Conservation (phyloP, 1,140 invertebrate genomes). For the Drosophila equinoxialis region DNA sequence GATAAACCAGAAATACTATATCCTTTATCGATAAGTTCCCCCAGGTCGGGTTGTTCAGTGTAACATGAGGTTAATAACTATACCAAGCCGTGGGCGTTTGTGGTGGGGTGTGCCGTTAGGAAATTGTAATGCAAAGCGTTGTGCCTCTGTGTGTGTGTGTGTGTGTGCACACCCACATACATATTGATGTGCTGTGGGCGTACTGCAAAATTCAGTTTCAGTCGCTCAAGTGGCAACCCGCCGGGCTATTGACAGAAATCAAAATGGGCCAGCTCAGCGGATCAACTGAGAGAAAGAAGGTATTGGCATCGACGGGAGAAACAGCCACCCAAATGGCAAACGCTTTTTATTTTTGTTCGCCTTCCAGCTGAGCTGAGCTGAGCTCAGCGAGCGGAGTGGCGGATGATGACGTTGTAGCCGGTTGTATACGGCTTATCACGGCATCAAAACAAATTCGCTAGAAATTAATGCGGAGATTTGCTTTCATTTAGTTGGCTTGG, state of each 20-base stretch:
- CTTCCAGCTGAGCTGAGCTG: slow-evolving; percentile 23
- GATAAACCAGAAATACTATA: no score
- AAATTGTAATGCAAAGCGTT: slow-evolving; percentile 76
- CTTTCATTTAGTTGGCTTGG: slow-evolving; percentile 75
- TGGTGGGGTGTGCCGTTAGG: slow-evolving; percentile 37
- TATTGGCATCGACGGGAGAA: not conserved
- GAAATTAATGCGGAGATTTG: slow-evolving; percentile 83
- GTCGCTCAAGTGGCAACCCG: slow-evolving; percentile 73
- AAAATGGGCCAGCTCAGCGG: slow-evolving; percentile 56
- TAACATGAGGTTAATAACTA: slow-evolving; percentile 74
- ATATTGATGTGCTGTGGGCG: slow-evolving; percentile 43
- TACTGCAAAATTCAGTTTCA: slow-evolving; percentile 74
- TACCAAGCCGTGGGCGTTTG: slow-evolving; percentile 53
- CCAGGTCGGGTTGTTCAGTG: slow-evolving; percentile 40
- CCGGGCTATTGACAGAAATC: slow-evolving; percentile 78
- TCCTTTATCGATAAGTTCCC: not conserved
- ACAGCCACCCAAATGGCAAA: slow-evolving; percentile 68
- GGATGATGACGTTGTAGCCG: slow-evolving; percentile 22
- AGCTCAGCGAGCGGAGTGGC: not conserved
- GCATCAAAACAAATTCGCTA: slow-evolving; percentile 83
- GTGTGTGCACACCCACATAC: not conserved
- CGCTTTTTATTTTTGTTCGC: slow-evolving; percentile 36
- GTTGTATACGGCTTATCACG: slow-evolving; percentile 72
- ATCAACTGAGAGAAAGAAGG: slow-evolving; percentile 6
- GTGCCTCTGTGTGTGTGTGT: slow-evolving; percentile 33